Percentiles rank a stretch among this genome's conserved stretches.
These are phyloP conservation scores for Muscicapa comitata DNA, from an alignment of 2,797 vertebrate genomes.

Conservation along the genomic window DNA sequence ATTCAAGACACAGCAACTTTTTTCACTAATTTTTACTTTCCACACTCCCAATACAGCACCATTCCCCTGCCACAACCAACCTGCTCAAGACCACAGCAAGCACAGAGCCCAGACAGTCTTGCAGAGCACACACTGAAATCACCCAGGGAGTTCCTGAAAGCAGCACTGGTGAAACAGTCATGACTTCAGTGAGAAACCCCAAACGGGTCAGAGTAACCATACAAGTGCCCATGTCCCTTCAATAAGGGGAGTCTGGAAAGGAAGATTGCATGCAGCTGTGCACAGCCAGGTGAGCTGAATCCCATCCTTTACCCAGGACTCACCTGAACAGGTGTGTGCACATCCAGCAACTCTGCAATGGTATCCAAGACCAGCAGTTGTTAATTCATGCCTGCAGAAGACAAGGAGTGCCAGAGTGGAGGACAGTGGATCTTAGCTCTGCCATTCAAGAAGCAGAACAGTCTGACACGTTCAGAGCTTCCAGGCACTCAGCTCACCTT, in stretches of 20 bases:
- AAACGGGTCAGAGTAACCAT: neutral
- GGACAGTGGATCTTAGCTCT: neutral
- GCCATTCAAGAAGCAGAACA: neutral
- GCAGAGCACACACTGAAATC: neutral
- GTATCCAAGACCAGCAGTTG: neutral
- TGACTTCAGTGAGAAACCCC: neutral
- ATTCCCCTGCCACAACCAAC: neutral
- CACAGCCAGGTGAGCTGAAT: neutral
- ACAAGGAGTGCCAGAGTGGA: neutral
- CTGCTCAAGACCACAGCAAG: neutral
- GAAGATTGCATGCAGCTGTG: neutral
- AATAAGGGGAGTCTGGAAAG: neutral
- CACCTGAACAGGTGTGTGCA: neutral
- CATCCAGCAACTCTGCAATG: neutral
- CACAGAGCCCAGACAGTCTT: neutral
- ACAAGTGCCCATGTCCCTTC: neutral
- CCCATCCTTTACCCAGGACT: neutral
- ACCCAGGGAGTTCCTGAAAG: neutral
- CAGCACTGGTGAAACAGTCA: neutral
- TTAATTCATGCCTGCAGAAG: neutral
- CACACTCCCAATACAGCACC: neutral
- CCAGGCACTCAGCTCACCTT: neutral
- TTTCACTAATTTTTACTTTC: neutral
- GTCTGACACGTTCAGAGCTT: neutral
- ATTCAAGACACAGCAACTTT: neutral